Percentiles rank a stretch among this genome's conserved stretches.
These are phyloP conservation scores for Cheilinus undulatus DNA, from an alignment of 2,113 vertebrate genomes.

Conservation along the genomic window DNA sequence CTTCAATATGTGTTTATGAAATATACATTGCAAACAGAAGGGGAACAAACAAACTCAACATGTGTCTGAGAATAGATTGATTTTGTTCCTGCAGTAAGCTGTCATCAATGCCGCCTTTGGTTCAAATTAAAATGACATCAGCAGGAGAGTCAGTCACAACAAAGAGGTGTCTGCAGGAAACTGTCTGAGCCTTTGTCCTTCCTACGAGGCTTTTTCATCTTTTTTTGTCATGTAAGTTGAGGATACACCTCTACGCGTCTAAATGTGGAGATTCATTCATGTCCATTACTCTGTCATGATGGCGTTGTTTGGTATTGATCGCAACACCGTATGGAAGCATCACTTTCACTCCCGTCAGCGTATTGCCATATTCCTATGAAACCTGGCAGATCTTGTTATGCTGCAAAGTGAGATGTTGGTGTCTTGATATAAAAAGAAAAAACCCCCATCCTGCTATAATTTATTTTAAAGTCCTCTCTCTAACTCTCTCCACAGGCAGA, in stretches of 20 bases:
- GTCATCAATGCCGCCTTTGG: background rate
- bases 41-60: background rate
- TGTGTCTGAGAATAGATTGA: background rate
- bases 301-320: conserved; percentile 47
- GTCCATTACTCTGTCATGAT: conserved; percentile 49
- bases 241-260: conserved; percentile 46
- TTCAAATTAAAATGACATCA: background rate
- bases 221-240: background rate
- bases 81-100: background rate
- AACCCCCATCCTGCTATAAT: conserved; percentile 22
- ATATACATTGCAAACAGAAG: background rate
- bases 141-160: background rate
- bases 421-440: conserved; percentile 7
- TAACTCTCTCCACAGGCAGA: conserved; percentile 71
- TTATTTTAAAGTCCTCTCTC: background rate
- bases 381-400: conserved; percentile 17
- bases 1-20: background rate
- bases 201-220: background rate
- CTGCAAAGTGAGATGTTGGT: conserved; percentile 2
- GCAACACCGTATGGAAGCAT: conserved; percentile 51
- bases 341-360: conserved; percentile 45
- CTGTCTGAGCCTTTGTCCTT: conserved; percentile 25
- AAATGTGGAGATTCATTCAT: conserved; percentile 50
- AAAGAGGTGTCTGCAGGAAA: conserved; percentile 5
- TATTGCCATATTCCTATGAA: conserved; percentile 43